Percentiles rank a stretch among this genome's conserved stretches.
Evolutionary conservation across 2,888 invertebrate species (phyloP).

Genomic region (Cyclophora punctaria): DNA sequence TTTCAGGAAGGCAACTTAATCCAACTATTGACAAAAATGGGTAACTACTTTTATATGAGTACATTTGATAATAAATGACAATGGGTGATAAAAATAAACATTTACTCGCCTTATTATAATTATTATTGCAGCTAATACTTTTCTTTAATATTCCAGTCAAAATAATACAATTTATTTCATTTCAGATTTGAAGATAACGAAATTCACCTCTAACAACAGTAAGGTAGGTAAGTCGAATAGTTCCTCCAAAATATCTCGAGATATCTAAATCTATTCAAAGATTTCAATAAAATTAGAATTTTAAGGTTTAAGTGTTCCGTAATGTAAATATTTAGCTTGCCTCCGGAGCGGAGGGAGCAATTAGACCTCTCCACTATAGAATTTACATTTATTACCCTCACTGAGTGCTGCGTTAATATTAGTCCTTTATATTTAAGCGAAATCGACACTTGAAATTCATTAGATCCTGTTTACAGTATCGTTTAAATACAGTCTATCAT

Average conservation of each 20-base stretch:
- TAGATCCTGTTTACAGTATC: constrained; percentile 20
- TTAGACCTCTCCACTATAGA: constrained; percentile 53
- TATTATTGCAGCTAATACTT: too few species aligned
- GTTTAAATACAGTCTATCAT: constrained; percentile 1
- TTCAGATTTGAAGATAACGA: too few species aligned
- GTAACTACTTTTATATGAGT: neutral
- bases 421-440: constrained; percentile 47
- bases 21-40: neutral
- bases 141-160: too few species aligned
- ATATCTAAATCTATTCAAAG: constrained; percentile 21
- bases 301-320: constrained; percentile 50
- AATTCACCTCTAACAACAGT: too few species aligned
- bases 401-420: constrained; percentile 67
- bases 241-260: neutral
- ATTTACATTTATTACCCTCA: constrained; percentile 64
- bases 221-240: too few species aligned
- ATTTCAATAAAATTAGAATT: constrained; percentile 60
- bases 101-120: too few species aligned
- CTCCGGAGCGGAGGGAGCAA: constrained; percentile 32
- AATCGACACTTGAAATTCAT: constrained; percentile 45
- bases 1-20: constrained; percentile 4
- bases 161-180: too few species aligned
- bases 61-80: too few species aligned
- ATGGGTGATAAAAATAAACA: too few species aligned
- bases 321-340: constrained; percentile 56